These are phyloP conservation scores for Leptinotarsa lineolata DNA, from an alignment of 1,140 invertebrate genomes.

Conservation along the genomic window DNA sequence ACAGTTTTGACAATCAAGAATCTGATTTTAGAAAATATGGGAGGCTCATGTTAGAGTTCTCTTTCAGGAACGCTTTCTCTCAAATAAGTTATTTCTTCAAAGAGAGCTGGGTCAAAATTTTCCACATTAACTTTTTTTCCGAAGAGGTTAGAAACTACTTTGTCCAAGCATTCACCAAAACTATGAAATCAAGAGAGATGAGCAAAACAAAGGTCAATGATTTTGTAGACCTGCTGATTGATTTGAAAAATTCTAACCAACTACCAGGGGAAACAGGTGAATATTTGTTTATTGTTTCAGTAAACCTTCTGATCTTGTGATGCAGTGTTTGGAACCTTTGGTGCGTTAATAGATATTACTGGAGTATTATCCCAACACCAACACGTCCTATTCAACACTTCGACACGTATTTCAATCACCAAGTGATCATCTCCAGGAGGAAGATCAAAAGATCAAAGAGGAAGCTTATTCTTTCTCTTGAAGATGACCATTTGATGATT, in stretches of 20 bases:
- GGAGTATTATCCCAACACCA: too few relatives aligned
- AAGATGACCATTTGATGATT: too few relatives aligned
- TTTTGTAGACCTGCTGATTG: constrained; percentile 46
- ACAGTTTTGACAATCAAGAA: constrained; percentile 53
- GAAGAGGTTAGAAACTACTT: background rate
- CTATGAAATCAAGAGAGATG: constrained; percentile 37
- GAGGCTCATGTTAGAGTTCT: constrained; percentile 31
- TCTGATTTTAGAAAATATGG: constrained; percentile 50
- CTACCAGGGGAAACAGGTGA: constrained; percentile 9
- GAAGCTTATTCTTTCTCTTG: too few relatives aligned
- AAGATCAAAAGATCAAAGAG: too few relatives aligned
- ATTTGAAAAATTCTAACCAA: constrained; percentile 34
- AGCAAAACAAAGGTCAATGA: constrained; percentile 37
- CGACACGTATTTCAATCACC: too few relatives aligned
- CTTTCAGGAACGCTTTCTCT: constrained; percentile 24
- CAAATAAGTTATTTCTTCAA: constrained; percentile 39
- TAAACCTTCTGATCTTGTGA: too few relatives aligned
- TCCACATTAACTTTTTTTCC: constrained; percentile 33
- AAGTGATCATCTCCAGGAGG: too few relatives aligned
- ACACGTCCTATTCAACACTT: too few relatives aligned
- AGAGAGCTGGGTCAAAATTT: constrained; percentile 29
- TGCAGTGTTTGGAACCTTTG: too few relatives aligned
- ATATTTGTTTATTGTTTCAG: background rate
- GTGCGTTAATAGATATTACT: too few relatives aligned
- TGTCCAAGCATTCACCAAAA: constrained; percentile 33